Percentiles rank a stretch among this genome's conserved stretches.
phyloP scores from a whole-genome alignment of 2,888 invertebrate genomes.

The Pseudanteris insignis region DNA sequence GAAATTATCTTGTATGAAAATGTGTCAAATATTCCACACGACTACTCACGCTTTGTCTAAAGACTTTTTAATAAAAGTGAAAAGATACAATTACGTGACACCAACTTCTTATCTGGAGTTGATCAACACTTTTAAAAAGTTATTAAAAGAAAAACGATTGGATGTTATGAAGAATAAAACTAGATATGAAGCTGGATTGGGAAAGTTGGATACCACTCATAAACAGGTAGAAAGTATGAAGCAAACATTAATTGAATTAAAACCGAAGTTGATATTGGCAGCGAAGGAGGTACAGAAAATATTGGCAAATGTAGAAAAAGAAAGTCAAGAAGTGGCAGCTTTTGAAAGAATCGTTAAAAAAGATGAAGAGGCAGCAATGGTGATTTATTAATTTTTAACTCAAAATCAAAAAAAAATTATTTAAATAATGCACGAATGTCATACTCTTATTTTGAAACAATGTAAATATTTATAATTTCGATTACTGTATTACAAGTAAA shows the following conservation, averaged over 20 bases:
- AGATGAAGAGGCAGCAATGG: conserved; percentile 81
- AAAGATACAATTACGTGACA: conserved; percentile 87
- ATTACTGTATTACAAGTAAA: too few species aligned
- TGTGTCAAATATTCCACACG: conserved; percentile 90
- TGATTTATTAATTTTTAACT: conserved; percentile 22
- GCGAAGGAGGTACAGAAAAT: conserved; percentile 89
- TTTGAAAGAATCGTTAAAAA: conserved; percentile 82
- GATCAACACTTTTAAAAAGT: conserved; percentile 86
- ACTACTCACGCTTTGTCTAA: conserved; percentile 79
- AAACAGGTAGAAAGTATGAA: conserved; percentile 86
- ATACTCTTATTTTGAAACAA: too few species aligned
- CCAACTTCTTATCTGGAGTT: conserved; percentile 93
- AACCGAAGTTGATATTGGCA: conserved; percentile 87
- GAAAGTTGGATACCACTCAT: conserved; percentile 85
- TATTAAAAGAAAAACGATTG: conserved; percentile 79
- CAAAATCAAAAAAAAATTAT: not conserved
- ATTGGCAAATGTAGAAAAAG: conserved; percentile 85
- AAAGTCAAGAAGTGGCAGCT: conserved; percentile 85
- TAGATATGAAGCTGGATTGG: conserved; percentile 86
- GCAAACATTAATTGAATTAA: conserved; percentile 81
- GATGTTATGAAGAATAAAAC: conserved; percentile 75
- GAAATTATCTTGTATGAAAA: conserved; percentile 80
- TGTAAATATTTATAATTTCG: too few species aligned
- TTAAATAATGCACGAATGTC: too few species aligned
- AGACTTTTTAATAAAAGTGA: conserved; percentile 73